These are phyloP conservation scores for Channa maculata DNA, from an alignment of 2,113 vertebrate species.

Conservation along the genomic window DNA sequence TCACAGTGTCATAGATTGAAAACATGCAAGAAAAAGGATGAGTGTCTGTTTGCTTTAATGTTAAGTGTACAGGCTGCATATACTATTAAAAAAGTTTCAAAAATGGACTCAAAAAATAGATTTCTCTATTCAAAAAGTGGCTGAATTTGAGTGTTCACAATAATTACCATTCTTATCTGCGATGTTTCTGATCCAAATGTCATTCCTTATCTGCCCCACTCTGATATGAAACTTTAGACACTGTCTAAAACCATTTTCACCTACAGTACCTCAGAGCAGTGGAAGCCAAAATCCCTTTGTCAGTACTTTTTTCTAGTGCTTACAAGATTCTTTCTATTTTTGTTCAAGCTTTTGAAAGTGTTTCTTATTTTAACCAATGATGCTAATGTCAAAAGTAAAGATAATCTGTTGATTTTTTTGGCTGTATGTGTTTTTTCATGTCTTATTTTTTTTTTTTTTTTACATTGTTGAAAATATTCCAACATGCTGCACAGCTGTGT, in stretches of 20 bases:
- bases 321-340: background rate
- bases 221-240: conserved; percentile 15
- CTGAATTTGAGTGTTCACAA: background rate
- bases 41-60: background rate
- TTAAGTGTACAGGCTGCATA: background rate
- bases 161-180: background rate
- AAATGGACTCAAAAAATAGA: background rate
- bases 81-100: background rate
- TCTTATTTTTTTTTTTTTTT: too few species aligned
- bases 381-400: background rate
- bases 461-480: conserved; percentile 15
- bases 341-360: too few species aligned
- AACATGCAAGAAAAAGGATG: background rate
- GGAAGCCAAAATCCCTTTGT: conserved; percentile 36
- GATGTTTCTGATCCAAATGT: conserved; percentile 18
- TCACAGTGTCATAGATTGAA: conserved; percentile 18
- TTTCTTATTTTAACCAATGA: background rate
- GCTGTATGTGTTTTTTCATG: too few species aligned
- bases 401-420: background rate
- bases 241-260: conserved; percentile 26
- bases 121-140: background rate
- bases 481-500: conserved; percentile 41
- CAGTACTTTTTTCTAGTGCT: conserved; percentile 17
- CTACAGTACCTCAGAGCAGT: conserved; percentile 7
- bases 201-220: conserved; percentile 13